Evolutionary conservation across 2,113 vertebrate species (phyloP), one percentile per base, ranked within the genome.

Genomic region (Okapia johnstoni): DNA sequence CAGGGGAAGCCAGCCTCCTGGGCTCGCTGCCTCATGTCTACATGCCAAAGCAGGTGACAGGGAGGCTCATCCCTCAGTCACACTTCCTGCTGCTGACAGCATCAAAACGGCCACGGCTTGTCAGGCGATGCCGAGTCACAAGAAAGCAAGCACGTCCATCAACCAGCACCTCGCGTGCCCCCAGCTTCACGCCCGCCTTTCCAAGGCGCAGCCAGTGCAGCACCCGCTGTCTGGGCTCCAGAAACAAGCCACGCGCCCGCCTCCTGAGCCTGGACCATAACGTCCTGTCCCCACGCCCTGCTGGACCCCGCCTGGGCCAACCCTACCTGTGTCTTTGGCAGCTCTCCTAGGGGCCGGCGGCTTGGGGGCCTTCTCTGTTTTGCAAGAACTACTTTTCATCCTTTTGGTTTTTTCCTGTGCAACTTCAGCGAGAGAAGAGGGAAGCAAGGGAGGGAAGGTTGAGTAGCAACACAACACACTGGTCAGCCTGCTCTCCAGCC

Each of bases 271-370:
- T 15, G 55, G 21, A 46, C 19, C 15, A 21, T 10, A 2, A 11
- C 3, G 7, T 28, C 8, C 7, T 21, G 15, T 84, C 61, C 88
- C 85, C 63, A 40, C 3, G 30, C 19, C 58, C 43, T 12, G 50
- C n/a, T 0, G 0, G 16, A 48, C 40, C 93, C 43, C 1, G 0
- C 6, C 8, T 0, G 0, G 16, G 23, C 43, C 50, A 30, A 28
- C 30, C 97, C 98, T 96, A 98, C 98, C 98, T 98, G 93, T 97
- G 88, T 55, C 83, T 77, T n/a, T 83, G 7, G 2, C 30, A 21
- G 95, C 8, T 96, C 10, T 97, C 63, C 94, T 3, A 2, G 58
- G 77, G 7, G 0, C 11, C 13, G 88, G 58, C 1, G 26, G 7
- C 16, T 8, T 60, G 2, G 70, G 2, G 11, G 66, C 26, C 48